phyloP scores from a whole-genome alignment of 2,888 invertebrate species.

The Acleris literana region DNA sequence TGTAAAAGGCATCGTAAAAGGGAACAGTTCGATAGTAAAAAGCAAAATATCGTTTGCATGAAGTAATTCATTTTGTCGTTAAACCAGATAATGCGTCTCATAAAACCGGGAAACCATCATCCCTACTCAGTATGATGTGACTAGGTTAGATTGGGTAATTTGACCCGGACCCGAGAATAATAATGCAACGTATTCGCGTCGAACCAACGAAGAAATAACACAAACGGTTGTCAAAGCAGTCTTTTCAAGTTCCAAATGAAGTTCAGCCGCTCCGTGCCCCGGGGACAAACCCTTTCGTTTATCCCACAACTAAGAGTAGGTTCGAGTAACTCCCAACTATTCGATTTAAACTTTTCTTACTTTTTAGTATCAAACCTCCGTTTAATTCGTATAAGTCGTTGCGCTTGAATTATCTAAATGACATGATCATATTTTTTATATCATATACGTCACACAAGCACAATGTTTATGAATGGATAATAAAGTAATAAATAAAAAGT shows the following conservation, averaged over 20 bases:
- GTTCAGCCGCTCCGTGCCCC: slow-evolving; percentile 1
- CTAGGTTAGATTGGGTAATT: slow-evolving; percentile 20
- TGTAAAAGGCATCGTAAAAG: slow-evolving; percentile 7
- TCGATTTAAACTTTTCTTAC: slow-evolving; percentile 12
- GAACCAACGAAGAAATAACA: no score
- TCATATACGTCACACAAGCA: no score
- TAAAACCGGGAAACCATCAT: slow-evolving; percentile 25
- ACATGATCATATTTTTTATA: no score
- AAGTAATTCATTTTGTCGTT: slow-evolving; percentile 18
- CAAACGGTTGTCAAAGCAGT: neutral
- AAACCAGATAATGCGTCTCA: slow-evolving; percentile 23
- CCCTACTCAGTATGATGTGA: slow-evolving; percentile 16
- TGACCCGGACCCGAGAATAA: neutral
- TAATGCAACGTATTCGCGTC: neutral
- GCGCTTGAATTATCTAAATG: no score
- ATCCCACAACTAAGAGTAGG: neutral
- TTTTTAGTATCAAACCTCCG: neutral
- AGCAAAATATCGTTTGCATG: slow-evolving; percentile 10
- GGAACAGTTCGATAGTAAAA: slow-evolving; percentile 12
- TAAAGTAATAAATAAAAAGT: no score
- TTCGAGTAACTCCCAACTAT: neutral
- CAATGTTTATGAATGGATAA: no score
- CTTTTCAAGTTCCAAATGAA: slow-evolving; percentile 11
- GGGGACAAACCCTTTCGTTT: neutral
- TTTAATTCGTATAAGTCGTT: no score